These are phyloP conservation scores for Steinernema scapterisci DNA, from an alignment of 2,888 invertebrate species.

Conservation along the genomic window DNA sequence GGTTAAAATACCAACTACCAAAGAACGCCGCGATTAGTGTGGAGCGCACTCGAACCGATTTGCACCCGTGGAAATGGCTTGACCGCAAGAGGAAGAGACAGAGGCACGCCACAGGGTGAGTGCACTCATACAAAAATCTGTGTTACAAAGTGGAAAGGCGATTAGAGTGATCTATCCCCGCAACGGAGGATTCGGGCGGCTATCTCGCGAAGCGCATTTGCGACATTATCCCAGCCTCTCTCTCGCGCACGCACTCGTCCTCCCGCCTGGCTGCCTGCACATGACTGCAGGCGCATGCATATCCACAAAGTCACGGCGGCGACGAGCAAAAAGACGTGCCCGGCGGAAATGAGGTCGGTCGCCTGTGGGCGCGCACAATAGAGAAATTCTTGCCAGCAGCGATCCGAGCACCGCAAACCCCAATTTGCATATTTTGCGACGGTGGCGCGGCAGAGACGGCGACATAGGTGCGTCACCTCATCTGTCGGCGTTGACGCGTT, in stretches of 20 bases:
- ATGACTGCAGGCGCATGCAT: not conserved
- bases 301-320: not conserved
- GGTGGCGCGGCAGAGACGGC: not conserved
- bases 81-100: too few relatives aligned
- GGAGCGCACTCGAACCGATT: too few relatives aligned
- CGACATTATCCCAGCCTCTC: too few relatives aligned
- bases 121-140: conserved; percentile 20
- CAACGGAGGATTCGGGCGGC: too few relatives aligned
- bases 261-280: too few relatives aligned
- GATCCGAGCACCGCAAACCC: not conserved
- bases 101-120: not conserved
- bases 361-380: conserved; percentile 5
- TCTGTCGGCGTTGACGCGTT: not conserved
- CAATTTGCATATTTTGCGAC: conserved; percentile 23
- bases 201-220: too few relatives aligned
- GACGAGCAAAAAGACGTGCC: conserved; percentile 11
- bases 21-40: too few relatives aligned
- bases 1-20: too few relatives aligned
- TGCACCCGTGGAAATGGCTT: not conserved
- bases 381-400: not conserved
- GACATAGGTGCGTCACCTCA: too few relatives aligned
- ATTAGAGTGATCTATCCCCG: too few relatives aligned
- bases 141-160: conserved; percentile 11
- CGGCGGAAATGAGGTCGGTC: conserved; percentile 25
- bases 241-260: too few relatives aligned